Conservation (phyloP, 2,113 vertebrate genomes). For the Dromas ardeola region DNA sequence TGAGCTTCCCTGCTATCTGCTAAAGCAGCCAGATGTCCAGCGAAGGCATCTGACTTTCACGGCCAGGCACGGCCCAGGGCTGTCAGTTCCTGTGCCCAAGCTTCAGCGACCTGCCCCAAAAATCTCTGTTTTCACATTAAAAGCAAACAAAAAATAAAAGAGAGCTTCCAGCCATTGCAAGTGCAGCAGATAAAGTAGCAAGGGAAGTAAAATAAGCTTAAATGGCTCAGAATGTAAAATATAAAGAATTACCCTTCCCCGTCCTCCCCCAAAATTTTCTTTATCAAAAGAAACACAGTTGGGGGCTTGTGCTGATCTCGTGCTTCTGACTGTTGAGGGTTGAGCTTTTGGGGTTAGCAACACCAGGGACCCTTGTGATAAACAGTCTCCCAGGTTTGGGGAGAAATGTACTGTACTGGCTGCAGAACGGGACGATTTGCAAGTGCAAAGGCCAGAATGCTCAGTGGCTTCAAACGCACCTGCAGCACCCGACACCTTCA, state of each 20-base stretch:
- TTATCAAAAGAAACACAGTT: neutral
- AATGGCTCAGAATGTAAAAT: neutral
- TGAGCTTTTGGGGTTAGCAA: neutral
- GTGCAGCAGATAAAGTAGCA: neutral
- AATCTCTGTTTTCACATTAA: neutral
- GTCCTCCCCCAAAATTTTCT: neutral
- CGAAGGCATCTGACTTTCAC: neutral
- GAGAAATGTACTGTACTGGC: neutral
- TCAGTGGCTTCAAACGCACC: neutral
- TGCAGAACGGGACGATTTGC: neutral
- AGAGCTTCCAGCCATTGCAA: neutral
- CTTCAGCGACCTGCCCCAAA: neutral
- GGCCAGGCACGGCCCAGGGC: neutral
- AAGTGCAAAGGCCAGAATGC: neutral
- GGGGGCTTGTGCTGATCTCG: neutral
- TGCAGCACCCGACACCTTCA: neutral
- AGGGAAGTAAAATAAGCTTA: neutral
- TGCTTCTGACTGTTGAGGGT: neutral
- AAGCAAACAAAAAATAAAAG: slow-evolving; percentile 6
- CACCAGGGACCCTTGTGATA: neutral
- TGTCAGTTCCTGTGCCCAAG: neutral
- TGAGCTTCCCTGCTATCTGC: neutral
- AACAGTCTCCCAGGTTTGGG: neutral
- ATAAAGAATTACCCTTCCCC: neutral
- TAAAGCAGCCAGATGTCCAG: neutral